A percentile compares a stretch with the other conserved stretches of the same genome.
Evolutionary conservation across 2,797 vertebrate species (phyloP).

Genomic region (Yasuhikotakia modesta): DNA sequence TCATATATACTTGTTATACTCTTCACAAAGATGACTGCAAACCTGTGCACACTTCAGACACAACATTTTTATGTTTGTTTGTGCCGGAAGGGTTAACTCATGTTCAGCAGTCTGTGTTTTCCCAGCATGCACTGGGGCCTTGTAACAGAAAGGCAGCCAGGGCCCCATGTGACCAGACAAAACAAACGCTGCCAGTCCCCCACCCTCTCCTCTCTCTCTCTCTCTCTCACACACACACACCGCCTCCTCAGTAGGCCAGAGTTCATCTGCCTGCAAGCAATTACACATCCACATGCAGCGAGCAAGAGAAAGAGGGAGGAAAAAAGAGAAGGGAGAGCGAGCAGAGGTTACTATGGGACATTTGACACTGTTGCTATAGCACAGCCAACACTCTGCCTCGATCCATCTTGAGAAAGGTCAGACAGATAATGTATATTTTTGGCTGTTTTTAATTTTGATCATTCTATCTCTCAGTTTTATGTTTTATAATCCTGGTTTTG

Average conservation of each 20-base stretch:
- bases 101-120: constrained; percentile 58
- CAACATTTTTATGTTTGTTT: background rate
- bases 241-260: constrained; percentile 78
- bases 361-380: constrained; percentile 75
- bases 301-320: constrained; percentile 65
- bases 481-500: constrained; percentile 20
- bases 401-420: constrained; percentile 73
- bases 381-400: constrained; percentile 66
- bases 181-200: constrained; percentile 70
- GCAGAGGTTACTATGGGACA: constrained; percentile 80
- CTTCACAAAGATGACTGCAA: background rate
- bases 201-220: too few species aligned
- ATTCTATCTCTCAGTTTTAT: constrained; percentile 27
- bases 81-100: constrained; percentile 44
- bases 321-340: constrained; percentile 76
- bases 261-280: constrained; percentile 78
- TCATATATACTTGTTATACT: too few species aligned
- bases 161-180: constrained; percentile 79
- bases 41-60: background rate
- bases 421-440: constrained; percentile 70
- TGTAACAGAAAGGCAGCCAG: constrained; percentile 68
- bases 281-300: constrained; percentile 71
- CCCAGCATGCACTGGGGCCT: constrained; percentile 63
- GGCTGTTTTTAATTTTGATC: constrained; percentile 28
- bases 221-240: constrained; percentile 45